A percentile compares a stretch with the other conserved stretches of the same genome.
These are phyloP conservation scores for Dysdera silvatica DNA, from an alignment of 1,140 invertebrate genomes.

Conservation along the genomic window DNA sequence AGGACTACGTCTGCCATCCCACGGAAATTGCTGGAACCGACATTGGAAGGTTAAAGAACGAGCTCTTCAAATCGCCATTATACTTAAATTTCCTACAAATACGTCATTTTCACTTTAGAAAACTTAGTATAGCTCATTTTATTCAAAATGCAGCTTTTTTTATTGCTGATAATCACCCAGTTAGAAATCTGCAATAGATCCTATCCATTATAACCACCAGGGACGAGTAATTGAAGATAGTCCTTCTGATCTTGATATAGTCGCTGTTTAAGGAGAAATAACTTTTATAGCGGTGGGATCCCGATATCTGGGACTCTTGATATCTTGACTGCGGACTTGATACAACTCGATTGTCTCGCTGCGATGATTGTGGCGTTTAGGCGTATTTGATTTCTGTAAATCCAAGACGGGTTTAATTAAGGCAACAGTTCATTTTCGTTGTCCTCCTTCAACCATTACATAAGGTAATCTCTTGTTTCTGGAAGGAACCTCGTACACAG, in stretches of 20 bases:
- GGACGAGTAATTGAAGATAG: background rate
- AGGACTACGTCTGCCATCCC: too few species aligned
- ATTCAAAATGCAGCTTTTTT: background rate
- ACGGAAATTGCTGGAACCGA: too few species aligned
- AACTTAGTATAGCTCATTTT: background rate
- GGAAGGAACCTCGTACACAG: slow-evolving; percentile 43
- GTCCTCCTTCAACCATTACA: slow-evolving; percentile 23
- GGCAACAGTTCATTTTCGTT: background rate
- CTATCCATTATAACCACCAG: background rate
- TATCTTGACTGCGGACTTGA: background rate
- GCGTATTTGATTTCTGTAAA: background rate
- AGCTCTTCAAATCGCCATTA: too few species aligned
- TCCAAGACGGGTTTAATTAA: background rate
- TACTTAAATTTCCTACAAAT: background rate
- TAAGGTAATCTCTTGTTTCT: slow-evolving; percentile 42
- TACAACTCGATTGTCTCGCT: background rate
- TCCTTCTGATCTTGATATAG: background rate
- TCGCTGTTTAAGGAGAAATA: background rate
- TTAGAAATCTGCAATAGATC: background rate
- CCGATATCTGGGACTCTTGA: background rate
- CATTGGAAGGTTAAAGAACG: too few species aligned
- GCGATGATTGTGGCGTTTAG: background rate
- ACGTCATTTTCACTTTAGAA: background rate
- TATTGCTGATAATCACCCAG: background rate
- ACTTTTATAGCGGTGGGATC: background rate